Evolutionary conservation across 2,888 invertebrate genomes (phyloP).

Genomic region (Erannis defoliaria): DNA sequence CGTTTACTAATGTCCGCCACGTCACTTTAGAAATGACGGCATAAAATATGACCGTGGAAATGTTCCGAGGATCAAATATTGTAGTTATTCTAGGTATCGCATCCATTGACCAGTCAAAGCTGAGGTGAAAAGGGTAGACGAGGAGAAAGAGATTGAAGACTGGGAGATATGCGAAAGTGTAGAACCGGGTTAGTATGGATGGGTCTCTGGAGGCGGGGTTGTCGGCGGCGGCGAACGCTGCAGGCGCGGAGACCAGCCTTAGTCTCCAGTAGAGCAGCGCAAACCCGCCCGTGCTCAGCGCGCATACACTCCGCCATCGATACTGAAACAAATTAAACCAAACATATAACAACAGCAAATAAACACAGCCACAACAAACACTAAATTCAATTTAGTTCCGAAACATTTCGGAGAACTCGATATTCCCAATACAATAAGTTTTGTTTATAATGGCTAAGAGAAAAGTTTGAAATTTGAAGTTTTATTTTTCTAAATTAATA

Average conservation of each 20-base stretch:
- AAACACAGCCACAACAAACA: constrained; percentile 33
- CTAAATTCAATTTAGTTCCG: constrained; percentile 20
- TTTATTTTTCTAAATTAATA: constrained; percentile 63
- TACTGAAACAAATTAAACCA: constrained; percentile 85
- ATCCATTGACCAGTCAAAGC: constrained; percentile 99
- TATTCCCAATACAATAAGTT: constrained; percentile 52
- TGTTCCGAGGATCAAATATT: constrained; percentile 92
- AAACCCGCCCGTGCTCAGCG: constrained; percentile 89
- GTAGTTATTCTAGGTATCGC: constrained; percentile 95
- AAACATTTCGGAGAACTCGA: constrained; percentile 38
- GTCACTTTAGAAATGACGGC: constrained; percentile 77
- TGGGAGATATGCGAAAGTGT: constrained; percentile 97
- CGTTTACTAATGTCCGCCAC: constrained; percentile 71
- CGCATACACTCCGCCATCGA: constrained; percentile 90
- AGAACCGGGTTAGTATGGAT: constrained; percentile 91
- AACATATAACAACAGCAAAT: constrained; percentile 14
- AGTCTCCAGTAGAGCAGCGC: constrained; percentile 92
- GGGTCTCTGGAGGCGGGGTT: constrained; percentile 97
- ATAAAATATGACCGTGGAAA: constrained; percentile 92
- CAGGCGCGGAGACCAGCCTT: constrained; percentile 91
- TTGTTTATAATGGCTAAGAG: constrained; percentile 54
- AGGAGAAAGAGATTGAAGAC: constrained; percentile 96
- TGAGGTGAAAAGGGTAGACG: constrained; percentile 94
- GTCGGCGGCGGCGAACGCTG: constrained; percentile 96
- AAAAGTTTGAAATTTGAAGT: constrained; percentile 57